phyloP scores from a whole-genome alignment of 2,888 invertebrate species.

The Scelioninae gen. 2 region DNA sequence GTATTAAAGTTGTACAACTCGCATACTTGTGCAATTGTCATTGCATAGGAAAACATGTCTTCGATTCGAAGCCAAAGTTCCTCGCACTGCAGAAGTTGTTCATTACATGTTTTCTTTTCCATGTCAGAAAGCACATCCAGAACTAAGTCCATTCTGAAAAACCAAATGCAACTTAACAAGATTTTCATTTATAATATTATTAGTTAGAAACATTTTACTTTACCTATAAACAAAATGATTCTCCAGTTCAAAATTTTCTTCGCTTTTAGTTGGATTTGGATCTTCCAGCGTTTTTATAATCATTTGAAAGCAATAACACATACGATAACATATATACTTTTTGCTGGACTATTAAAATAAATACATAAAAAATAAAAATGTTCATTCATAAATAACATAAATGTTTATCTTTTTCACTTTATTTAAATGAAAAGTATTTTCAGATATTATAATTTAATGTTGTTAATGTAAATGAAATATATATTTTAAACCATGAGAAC shows the following conservation, averaged over 20 bases:
- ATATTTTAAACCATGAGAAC: constrained; percentile 35
- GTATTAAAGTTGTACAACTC: constrained; percentile 72
- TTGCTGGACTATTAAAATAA: constrained; percentile 67
- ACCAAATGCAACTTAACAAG: no score
- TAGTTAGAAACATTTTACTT: neutral
- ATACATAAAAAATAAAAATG: no score
- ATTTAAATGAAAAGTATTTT: no score
- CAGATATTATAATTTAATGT: no score
- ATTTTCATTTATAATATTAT: neutral
- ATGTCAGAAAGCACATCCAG: constrained; percentile 71
- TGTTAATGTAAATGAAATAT: neutral
- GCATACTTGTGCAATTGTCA: constrained; percentile 75
- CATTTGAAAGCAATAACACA: constrained; percentile 71
- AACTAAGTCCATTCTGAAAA: constrained; percentile 71
- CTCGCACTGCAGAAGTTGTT: constrained; percentile 65
- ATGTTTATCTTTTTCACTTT: no score
- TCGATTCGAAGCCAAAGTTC: constrained; percentile 72
- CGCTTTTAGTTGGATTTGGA: constrained; percentile 65
- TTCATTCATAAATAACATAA: neutral
- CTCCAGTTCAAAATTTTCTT: constrained; percentile 68
- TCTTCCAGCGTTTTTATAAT: constrained; percentile 68
- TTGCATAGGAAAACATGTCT: constrained; percentile 74
- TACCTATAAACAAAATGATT: constrained; percentile 73
- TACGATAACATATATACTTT: constrained; percentile 71
- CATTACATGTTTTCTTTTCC: constrained; percentile 63